Evolutionary conservation across 2,797 vertebrate genomes (phyloP).

Genomic region (Gallinago nigripennis): DNA sequence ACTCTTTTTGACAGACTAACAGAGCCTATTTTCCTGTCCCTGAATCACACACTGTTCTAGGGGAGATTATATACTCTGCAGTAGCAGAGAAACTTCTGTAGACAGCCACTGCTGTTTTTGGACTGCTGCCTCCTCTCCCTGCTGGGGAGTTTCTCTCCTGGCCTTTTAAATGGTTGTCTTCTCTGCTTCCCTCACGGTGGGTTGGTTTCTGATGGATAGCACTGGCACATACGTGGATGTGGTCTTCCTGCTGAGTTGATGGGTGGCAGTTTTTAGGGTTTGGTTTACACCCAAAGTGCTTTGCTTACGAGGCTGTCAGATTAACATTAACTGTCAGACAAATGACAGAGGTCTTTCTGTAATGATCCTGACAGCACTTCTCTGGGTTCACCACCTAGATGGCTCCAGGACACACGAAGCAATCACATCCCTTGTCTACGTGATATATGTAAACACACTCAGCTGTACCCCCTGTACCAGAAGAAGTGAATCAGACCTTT

Average conservation of each 20-base stretch:
- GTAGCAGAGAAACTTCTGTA: neutral
- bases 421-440: neutral
- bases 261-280: neutral
- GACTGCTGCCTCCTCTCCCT: neutral
- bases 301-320: neutral
- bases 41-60: neutral
- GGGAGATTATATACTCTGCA: neutral
- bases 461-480: neutral
- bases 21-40: neutral
- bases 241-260: neutral
- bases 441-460: neutral
- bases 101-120: neutral
- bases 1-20: neutral
- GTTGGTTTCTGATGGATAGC: neutral
- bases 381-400: neutral
- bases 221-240: rapidly evolving
- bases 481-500: neutral
- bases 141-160: neutral
- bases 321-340: neutral
- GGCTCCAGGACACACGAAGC: neutral
- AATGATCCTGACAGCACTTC: neutral
- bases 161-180: neutral
- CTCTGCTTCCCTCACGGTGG: neutral
- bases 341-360: neutral
- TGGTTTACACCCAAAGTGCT: neutral